phyloP scores from a whole-genome alignment of 2,888 invertebrate species.

The Empis stercorea region DNA sequence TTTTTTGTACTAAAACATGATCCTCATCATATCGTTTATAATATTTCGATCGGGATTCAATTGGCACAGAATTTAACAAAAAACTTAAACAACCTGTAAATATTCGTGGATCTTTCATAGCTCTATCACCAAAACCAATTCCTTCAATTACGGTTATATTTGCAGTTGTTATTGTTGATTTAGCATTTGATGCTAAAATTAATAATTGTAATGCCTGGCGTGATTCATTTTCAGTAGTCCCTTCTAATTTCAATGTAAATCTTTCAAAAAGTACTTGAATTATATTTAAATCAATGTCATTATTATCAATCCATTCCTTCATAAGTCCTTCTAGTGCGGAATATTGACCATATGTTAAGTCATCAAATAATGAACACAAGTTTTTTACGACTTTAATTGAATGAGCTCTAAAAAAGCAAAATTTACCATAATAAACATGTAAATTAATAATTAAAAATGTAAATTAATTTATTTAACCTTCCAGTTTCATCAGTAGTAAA shows the following conservation, averaged over 20 bases:
- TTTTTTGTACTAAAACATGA: conserved; percentile 23
- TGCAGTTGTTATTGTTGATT: conserved; percentile 45
- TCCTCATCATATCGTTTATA: conserved; percentile 29
- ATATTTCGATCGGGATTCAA: conserved; percentile 25
- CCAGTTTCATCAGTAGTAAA: conserved; percentile 32
- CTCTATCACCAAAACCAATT: conserved; percentile 49
- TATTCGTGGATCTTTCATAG: conserved; percentile 28
- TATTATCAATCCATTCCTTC: conserved; percentile 45
- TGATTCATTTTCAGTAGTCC: conserved; percentile 56
- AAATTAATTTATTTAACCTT: conserved; percentile 19
- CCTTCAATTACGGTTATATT: conserved; percentile 63
- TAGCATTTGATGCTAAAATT: conserved; percentile 58
- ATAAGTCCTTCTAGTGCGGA: conserved; percentile 50
- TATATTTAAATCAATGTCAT: conserved; percentile 42
- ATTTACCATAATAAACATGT: too few relatives aligned
- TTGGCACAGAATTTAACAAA: conserved; percentile 27
- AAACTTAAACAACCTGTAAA: conserved; percentile 28
- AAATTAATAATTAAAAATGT: too few relatives aligned
- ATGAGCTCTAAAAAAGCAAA: conserved; percentile 33
- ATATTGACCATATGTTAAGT: conserved; percentile 45
- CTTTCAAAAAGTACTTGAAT: conserved; percentile 72
- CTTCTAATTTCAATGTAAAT: conserved; percentile 59
- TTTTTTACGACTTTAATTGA: conserved; percentile 44
- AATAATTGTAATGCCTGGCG: conserved; percentile 62
- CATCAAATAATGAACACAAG: conserved; percentile 41